phyloP scores from a whole-genome alignment of 1,140 invertebrate species.

The Procambarus virginalis region DNA sequence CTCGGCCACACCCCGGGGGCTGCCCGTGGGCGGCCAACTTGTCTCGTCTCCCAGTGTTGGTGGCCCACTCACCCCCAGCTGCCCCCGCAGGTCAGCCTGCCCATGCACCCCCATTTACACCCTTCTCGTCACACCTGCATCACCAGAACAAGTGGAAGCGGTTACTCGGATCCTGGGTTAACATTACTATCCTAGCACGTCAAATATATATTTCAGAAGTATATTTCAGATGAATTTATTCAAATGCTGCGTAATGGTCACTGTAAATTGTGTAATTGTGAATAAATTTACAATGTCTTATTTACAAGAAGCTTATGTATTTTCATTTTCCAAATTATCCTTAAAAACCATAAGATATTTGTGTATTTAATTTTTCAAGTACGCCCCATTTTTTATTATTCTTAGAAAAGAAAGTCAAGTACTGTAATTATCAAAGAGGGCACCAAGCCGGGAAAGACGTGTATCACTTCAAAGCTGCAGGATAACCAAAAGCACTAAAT shows the following conservation, averaged over 20 bases:
- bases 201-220: conserved; percentile 70
- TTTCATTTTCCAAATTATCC: conserved; percentile 33
- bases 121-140: conserved; percentile 25
- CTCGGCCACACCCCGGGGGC: conserved; percentile 46
- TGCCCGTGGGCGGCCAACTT: conserved; percentile 66
- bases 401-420: background rate
- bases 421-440: background rate
- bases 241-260: conserved; percentile 72
- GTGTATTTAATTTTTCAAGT: conserved; percentile 38
- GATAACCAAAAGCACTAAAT: too few species aligned
- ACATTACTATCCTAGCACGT: conserved; percentile 68
- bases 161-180: conserved; percentile 70
- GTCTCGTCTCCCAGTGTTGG: conserved; percentile 68
- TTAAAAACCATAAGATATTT: conserved; percentile 63
- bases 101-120: conserved; percentile 51
- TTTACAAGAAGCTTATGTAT: conserved; percentile 71
- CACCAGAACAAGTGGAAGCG: conserved; percentile 63
- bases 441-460: too few species aligned
- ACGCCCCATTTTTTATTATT: background rate
- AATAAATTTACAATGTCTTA: conserved; percentile 74
- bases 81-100: conserved; percentile 51
- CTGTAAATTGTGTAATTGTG: conserved; percentile 74
- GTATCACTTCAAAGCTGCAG: too few species aligned
- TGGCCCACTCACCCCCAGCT: conserved; percentile 67
- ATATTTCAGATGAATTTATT: conserved; percentile 71